Conservation (phyloP, 1,140 invertebrate genomes). For the Neodiprion pinetum region DNA sequence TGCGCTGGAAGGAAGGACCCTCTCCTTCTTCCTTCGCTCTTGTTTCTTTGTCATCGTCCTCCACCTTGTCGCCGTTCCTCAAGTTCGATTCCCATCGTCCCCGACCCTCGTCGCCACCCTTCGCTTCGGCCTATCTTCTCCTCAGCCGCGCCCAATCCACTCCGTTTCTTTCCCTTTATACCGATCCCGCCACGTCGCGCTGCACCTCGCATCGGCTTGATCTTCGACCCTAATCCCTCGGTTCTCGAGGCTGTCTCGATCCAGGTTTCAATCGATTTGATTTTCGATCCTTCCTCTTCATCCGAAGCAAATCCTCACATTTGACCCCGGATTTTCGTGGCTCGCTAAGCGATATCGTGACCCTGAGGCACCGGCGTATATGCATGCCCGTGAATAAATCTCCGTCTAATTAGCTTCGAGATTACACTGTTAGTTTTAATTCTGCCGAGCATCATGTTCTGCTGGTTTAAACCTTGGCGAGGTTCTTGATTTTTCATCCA, state of each 20-base stretch:
- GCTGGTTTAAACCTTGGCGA: no score
- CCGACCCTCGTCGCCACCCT: not conserved
- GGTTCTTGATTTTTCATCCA: no score
- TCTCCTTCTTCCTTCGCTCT: no score
- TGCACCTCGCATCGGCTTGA: not conserved
- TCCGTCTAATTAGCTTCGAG: no score
- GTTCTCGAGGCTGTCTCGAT: not conserved
- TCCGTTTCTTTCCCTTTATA: not conserved
- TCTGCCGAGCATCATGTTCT: no score
- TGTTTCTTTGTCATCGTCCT: not conserved
- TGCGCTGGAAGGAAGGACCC: not conserved
- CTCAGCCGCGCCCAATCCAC: not conserved
- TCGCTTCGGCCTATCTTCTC: not conserved
- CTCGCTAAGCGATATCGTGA: no score
- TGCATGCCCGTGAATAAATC: no score
- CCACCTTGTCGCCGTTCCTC: not conserved
- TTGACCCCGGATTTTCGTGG: not conserved
- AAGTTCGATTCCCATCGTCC: not conserved
- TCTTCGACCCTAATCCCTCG: not conserved
- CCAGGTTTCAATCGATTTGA: slow-evolving; percentile 5
- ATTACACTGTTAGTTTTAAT: no score
- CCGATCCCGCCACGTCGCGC: not conserved
- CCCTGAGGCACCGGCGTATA: no score
- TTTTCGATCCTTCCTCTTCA: not conserved
- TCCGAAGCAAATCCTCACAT: not conserved